These are phyloP conservation scores for Cephus nigrinus DNA, from an alignment of 2,888 invertebrate genomes.

Conservation along the genomic window DNA sequence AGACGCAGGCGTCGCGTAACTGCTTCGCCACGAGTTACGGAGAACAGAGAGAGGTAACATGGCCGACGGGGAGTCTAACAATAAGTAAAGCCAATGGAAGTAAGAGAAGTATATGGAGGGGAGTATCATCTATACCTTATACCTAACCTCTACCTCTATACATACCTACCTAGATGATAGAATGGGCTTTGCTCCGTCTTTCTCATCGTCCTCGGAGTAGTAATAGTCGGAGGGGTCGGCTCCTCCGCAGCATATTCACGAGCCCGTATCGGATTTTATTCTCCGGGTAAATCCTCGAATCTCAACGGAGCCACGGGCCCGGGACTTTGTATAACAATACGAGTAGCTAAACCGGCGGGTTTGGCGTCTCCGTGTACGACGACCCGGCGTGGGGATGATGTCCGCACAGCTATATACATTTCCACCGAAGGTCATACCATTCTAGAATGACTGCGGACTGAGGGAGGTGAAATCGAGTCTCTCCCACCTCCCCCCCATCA, in stretches of 20 bases:
- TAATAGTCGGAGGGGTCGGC: neutral
- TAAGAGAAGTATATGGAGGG: neutral
- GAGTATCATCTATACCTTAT: neutral
- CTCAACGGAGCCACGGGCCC: conserved; percentile 31
- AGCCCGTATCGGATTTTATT: conserved; percentile 54
- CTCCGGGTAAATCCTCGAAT: conserved; percentile 52
- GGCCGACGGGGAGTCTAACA: neutral
- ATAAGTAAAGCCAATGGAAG: neutral
- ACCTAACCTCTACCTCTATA: neutral
- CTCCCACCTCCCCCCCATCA: neutral
- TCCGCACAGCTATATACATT: conserved; percentile 11
- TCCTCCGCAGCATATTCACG: conserved; percentile 45
- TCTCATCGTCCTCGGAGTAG: neutral
- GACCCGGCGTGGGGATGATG: conserved; percentile 13
- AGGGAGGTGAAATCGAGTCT: neutral
- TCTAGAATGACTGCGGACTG: neutral
- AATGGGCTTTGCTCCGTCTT: neutral
- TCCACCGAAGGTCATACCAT: conserved; percentile 16
- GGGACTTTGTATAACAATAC: neutral
- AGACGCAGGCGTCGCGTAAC: neutral
- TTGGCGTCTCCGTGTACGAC: neutral
- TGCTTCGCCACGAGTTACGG: neutral
- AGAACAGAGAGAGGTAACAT: neutral
- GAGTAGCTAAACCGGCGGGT: neutral
- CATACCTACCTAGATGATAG: neutral